These are phyloP conservation scores for Cosmopolites sordidus DNA, from an alignment of 2,888 invertebrate species.

Conservation along the genomic window DNA sequence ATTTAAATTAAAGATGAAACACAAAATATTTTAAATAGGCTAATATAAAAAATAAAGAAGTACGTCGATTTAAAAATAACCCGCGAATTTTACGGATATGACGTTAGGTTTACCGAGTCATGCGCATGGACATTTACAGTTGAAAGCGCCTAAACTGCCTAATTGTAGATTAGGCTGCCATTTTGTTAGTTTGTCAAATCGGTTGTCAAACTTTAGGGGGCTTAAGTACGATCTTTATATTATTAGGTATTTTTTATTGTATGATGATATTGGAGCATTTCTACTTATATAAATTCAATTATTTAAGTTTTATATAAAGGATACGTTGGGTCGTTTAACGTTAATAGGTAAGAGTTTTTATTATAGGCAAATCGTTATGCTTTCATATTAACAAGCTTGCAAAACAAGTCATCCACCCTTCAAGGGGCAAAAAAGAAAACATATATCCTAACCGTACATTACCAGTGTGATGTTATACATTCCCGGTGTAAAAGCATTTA, in stretches of 20 bases:
- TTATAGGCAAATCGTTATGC: constrained; percentile 10
- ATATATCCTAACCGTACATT: constrained; percentile 9
- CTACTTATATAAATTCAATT: too few relatives aligned
- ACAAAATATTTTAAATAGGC: not conserved
- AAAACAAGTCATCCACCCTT: constrained; percentile 24
- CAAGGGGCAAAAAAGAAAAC: constrained; percentile 15
- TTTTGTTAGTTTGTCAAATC: constrained; percentile 45
- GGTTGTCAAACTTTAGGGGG: constrained; percentile 50
- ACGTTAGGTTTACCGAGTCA: constrained; percentile 17
- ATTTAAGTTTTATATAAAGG: too few relatives aligned
- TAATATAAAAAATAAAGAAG: not conserved
- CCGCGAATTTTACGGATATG: constrained; percentile 1
- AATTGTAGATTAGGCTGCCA: constrained; percentile 44
- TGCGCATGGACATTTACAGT: constrained; percentile 14
- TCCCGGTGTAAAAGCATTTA: too few relatives aligned
- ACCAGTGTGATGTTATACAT: too few relatives aligned
- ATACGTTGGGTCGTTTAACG: too few relatives aligned
- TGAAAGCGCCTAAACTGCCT: constrained; percentile 16
- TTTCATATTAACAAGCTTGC: constrained; percentile 28
- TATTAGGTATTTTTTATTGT: constrained; percentile 1
- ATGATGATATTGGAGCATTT: not conserved
- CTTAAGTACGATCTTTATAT: constrained; percentile 21
- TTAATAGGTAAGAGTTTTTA: too few relatives aligned
- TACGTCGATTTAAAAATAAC: not conserved
- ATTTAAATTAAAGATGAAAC: too few relatives aligned